Evolutionary conservation across 92 coral and sea anemone genomes (phyloP).

Genomic region (Heliopora coerulea): DNA sequence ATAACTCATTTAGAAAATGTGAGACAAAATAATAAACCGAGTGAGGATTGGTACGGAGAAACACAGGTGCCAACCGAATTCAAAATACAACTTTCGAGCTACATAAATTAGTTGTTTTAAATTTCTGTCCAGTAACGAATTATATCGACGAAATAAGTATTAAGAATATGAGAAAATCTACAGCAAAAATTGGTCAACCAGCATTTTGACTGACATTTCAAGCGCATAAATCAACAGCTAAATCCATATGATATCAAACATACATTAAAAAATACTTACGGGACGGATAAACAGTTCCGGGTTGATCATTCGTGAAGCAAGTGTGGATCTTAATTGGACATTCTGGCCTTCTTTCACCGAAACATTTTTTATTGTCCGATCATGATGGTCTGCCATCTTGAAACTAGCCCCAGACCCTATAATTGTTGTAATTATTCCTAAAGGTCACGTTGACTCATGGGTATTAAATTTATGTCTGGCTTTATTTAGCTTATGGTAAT

Average conservation of each 20-base stretch:
- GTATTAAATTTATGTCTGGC: too few relatives aligned
- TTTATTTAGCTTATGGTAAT: too few relatives aligned
- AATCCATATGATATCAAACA: neutral
- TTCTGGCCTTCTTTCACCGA: slow-evolving; percentile 8
- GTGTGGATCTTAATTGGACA: slow-evolving; percentile 65
- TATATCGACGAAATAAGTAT: too few relatives aligned
- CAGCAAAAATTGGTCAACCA: neutral
- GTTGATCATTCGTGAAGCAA: slow-evolving; percentile 83
- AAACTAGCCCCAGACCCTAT: neutral
- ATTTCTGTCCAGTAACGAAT: too few relatives aligned
- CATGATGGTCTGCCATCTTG: slow-evolving; percentile 30
- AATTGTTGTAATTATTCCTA: too few relatives aligned
- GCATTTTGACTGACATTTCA: neutral
- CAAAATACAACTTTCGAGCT: too few relatives aligned
- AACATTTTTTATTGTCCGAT: neutral
- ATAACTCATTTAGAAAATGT: too few relatives aligned
- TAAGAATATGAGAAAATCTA: too few relatives aligned
- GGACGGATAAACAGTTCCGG: slow-evolving; percentile 95
- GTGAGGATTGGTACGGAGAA: too few relatives aligned
- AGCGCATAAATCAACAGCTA: neutral
- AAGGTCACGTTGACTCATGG: neutral
- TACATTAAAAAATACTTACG: slow-evolving; percentile 54
- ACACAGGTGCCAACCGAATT: too few relatives aligned
- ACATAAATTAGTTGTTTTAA: too few relatives aligned
- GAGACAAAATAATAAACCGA: too few relatives aligned